These are phyloP conservation scores for Lasioglossum lativentre DNA, from an alignment of 2,888 invertebrate species.

Conservation along the genomic window DNA sequence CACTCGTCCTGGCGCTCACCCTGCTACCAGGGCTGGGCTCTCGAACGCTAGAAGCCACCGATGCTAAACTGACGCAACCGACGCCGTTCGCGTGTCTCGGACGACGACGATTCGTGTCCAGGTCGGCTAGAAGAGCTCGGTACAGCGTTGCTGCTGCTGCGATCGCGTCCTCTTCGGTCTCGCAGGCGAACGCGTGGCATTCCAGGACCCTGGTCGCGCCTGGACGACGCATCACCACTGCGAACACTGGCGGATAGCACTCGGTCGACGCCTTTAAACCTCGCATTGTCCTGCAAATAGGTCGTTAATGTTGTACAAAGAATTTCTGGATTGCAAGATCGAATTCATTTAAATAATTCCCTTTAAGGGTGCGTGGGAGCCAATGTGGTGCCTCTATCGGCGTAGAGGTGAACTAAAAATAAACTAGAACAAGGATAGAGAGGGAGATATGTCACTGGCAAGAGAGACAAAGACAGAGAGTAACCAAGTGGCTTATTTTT, in stretches of 20 bases:
- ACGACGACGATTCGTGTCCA: conserved; percentile 86
- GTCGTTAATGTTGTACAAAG: not conserved
- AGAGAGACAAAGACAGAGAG: too few relatives aligned
- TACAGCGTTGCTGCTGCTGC: conserved; percentile 96
- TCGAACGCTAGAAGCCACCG: conserved; percentile 79
- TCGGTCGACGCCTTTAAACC: conserved; percentile 80
- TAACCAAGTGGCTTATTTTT: too few relatives aligned
- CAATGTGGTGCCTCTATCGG: too few relatives aligned
- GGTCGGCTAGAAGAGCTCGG: conserved; percentile 91
- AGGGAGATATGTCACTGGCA: too few relatives aligned
- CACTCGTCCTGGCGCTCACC: conserved; percentile 65
- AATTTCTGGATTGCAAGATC: not conserved
- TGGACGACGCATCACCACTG: conserved; percentile 94
- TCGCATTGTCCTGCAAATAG: conserved; percentile 81
- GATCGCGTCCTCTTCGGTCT: conserved; percentile 95
- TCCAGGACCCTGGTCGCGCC: conserved; percentile 92
- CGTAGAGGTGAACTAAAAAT: too few relatives aligned
- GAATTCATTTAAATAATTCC: too few relatives aligned
- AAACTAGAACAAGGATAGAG: too few relatives aligned
- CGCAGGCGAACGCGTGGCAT: conserved; percentile 96
- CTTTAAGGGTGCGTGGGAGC: too few relatives aligned
- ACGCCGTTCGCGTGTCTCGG: conserved; percentile 90
- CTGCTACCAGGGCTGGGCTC: conserved; percentile 75
- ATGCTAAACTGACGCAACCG: conserved; percentile 91
- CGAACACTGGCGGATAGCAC: conserved; percentile 93